phyloP scores from a whole-genome alignment of 2,113 vertebrate genomes.

The Monarcha castaneiventris region DNA sequence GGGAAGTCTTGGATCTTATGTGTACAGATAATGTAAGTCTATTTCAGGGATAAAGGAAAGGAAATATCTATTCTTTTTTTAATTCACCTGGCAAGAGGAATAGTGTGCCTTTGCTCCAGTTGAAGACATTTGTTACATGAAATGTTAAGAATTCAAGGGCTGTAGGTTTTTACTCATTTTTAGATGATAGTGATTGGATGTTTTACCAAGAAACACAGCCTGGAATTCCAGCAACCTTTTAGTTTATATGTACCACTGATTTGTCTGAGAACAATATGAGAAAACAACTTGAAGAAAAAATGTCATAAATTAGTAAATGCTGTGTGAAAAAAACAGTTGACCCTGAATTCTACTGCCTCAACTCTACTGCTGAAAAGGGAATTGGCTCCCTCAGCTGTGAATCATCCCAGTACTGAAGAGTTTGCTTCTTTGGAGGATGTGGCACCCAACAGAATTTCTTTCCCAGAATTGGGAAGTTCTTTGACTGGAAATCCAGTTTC shows the following conservation, averaged over 20 bases:
- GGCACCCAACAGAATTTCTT: background rate
- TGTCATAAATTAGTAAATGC: background rate
- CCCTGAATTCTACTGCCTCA: background rate
- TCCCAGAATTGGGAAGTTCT: background rate
- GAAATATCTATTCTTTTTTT: background rate
- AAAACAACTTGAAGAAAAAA: background rate
- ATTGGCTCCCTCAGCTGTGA: background rate
- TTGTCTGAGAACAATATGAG: background rate
- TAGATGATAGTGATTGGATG: background rate
- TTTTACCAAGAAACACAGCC: background rate
- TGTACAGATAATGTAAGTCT: background rate
- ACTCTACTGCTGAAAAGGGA: background rate
- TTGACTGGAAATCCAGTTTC: background rate
- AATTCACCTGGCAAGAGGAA: background rate
- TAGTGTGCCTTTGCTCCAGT: background rate
- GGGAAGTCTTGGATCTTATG: background rate
- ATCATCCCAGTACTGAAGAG: background rate
- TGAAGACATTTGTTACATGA: background rate
- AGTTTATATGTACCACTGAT: background rate
- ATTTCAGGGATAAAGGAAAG: background rate
- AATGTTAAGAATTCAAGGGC: background rate
- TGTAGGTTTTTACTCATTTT: background rate
- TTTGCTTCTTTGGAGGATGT: background rate
- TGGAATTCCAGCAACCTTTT: background rate
- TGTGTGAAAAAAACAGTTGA: background rate